Conservation (phyloP, 2,888 invertebrate genomes). For the Eustalomyia histrio region DNA sequence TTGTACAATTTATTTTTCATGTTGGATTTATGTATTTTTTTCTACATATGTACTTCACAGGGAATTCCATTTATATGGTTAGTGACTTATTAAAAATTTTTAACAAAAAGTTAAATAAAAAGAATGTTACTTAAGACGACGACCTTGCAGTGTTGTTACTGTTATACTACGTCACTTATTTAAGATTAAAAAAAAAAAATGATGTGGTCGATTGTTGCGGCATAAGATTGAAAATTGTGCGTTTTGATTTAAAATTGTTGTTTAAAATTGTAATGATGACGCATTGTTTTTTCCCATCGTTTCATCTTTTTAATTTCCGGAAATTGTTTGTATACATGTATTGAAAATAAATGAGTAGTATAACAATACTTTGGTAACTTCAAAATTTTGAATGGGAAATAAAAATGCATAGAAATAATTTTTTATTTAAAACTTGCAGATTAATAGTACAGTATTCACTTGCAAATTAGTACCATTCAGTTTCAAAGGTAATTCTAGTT, state of each 20-base stretch:
- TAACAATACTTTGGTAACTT: too few relatives aligned
- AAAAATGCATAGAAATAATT: too few relatives aligned
- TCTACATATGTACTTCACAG: background rate
- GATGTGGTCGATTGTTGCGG: background rate
- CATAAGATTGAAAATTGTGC: background rate
- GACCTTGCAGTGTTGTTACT: slow-evolving; percentile 10
- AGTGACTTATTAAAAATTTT: slow-evolving; percentile 1
- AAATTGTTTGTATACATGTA: background rate
- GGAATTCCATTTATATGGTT: background rate
- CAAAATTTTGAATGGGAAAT: too few relatives aligned
- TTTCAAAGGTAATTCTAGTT: too few relatives aligned
- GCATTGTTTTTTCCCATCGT: background rate
- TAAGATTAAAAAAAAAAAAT: background rate
- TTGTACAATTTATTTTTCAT: too few relatives aligned
- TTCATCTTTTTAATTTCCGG: background rate
- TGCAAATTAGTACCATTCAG: too few relatives aligned
- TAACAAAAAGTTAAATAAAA: background rate
- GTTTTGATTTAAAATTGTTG: background rate
- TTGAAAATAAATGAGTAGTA: too few relatives aligned
- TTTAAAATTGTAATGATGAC: background rate
- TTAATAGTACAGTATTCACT: too few relatives aligned
- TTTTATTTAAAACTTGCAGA: too few relatives aligned
- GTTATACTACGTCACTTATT: background rate
- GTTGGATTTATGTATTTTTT: background rate
- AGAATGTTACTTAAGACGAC: background rate